These are phyloP conservation scores for Mercenaria mercenaria DNA, from an alignment of 1,140 invertebrate species.

Conservation along the genomic window DNA sequence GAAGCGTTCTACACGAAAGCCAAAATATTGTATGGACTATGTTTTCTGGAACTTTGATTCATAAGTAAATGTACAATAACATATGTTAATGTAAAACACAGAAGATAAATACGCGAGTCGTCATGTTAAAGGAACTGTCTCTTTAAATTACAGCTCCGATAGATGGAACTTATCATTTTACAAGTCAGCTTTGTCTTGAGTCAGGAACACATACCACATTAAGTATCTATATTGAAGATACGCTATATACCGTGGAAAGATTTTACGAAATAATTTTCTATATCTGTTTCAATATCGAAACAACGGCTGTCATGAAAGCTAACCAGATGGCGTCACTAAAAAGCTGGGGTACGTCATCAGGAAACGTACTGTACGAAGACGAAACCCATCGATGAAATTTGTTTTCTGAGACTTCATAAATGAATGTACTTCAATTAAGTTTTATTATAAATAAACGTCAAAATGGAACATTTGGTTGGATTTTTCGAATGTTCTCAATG, in stretches of 20 bases:
- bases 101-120: no score
- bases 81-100: no score
- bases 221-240: not conserved
- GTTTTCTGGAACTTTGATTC: not conserved
- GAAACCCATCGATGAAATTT: not conserved
- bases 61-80: no score
- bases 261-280: not conserved
- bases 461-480: no score
- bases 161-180: not conserved
- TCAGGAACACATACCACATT: not conserved
- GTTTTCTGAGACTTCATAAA: not conserved
- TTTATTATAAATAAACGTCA: no score
- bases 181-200: not conserved
- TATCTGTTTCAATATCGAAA: not conserved
- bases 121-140: no score
- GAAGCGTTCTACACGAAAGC: not conserved
- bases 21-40: not conserved
- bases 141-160: no score
- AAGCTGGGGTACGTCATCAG: no score
- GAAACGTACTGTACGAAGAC: not conserved
- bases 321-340: not conserved
- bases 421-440: no score
- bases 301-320: not conserved
- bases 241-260: not conserved
- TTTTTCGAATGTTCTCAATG: no score